Evolutionary conservation across 2,113 vertebrate species (phyloP).

Genomic region (Bothrops jararaca): DNA sequence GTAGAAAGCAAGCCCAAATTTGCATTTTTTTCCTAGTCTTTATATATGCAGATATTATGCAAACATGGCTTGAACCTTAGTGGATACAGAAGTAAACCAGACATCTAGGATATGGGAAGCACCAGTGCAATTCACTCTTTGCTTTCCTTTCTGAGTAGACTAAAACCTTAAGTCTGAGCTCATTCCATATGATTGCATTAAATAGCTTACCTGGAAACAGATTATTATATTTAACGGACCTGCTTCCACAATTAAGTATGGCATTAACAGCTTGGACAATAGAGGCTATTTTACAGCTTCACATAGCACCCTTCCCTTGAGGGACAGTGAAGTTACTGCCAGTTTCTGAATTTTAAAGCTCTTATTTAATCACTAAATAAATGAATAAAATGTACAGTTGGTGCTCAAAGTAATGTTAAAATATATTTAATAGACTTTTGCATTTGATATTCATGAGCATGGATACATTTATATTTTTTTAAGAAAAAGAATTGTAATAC

Average conservation of each 20-base stretch:
- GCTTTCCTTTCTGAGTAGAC: not conserved
- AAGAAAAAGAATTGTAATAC: slow-evolving; percentile 80
- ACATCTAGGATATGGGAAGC: not conserved
- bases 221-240: not conserved
- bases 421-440: slow-evolving; percentile 80
- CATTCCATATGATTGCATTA: not conserved
- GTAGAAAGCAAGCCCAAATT: not conserved
- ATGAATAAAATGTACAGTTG: slow-evolving; percentile 70
- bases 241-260: slow-evolving; percentile 17
- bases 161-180: not conserved
- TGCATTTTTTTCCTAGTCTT: not conserved
- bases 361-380: slow-evolving; percentile 72
- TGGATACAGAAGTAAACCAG: not conserved
- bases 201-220: not conserved
- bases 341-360: slow-evolving; percentile 63
- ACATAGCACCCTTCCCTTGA: slow-evolving; percentile 43
- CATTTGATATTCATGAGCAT: slow-evolving; percentile 77
- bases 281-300: slow-evolving; percentile 50
- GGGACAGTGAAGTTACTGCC: slow-evolving; percentile 52
- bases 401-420: slow-evolving; percentile 78
- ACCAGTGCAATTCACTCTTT: too few species aligned
- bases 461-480: slow-evolving; percentile 82
- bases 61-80: not conserved
- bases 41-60: not conserved
- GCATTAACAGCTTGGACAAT: slow-evolving; percentile 38